These are phyloP conservation scores for Ypsolopha sequella DNA, from an alignment of 2,888 invertebrate genomes.

Conservation along the genomic window DNA sequence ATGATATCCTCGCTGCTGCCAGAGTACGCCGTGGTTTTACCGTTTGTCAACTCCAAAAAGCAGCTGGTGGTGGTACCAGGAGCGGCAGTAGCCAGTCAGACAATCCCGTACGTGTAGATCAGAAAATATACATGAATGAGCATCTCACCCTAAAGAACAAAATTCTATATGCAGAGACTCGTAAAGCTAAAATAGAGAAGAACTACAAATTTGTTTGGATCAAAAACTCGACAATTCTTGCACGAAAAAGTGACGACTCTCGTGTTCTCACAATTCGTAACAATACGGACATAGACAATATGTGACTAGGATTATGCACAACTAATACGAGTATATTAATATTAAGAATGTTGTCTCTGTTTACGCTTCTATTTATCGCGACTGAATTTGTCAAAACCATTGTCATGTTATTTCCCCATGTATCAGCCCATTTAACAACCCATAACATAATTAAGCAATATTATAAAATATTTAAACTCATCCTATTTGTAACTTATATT, in stretches of 20 bases:
- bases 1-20: conserved; percentile 4
- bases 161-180: conserved; percentile 1
- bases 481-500: no score
- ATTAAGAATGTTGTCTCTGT: no score
- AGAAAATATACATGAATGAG: conserved; percentile 4
- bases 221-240: neutral
- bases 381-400: no score
- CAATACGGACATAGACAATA: no score
- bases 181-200: neutral
- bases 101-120: neutral
- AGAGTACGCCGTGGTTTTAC: conserved; percentile 4
- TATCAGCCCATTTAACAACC: no score
- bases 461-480: no score
- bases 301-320: no score
- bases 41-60: neutral
- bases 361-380: no score
- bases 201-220: conserved; percentile 6
- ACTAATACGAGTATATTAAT: no score
- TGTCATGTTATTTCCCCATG: no score
- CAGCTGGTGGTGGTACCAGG: neutral
- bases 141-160: conserved; percentile 6
- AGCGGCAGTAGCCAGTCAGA: neutral
- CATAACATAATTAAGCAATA: no score
- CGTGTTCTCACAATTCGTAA: no score
- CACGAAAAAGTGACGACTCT: neutral